A percentile compares a stretch with the other conserved stretches of the same genome.
phyloP scores from a whole-genome alignment of 1,140 invertebrate genomes.

The Drosophila elegans region DNA sequence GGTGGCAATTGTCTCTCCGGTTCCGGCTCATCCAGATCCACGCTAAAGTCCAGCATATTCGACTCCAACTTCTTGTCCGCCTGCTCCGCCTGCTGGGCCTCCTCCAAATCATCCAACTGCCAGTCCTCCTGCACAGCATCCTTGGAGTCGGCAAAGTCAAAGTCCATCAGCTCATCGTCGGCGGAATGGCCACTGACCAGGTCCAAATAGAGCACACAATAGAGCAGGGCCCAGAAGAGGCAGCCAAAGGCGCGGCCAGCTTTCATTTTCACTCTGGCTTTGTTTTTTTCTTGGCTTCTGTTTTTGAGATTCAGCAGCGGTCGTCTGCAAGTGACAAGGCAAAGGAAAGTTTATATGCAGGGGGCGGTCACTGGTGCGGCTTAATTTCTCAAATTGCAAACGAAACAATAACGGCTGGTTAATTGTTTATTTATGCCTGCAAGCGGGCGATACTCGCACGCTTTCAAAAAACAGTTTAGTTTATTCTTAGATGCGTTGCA shows the following conservation, averaged over 20 bases:
- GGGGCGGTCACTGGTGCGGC: conserved; percentile 56
- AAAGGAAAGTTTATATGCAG: conserved; percentile 67
- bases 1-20: conserved; percentile 60
- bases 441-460: conserved; percentile 33
- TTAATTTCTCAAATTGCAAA: conserved; percentile 44
- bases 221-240: conserved; percentile 76
- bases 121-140: conserved; percentile 54
- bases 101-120: conserved; percentile 53
- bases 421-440: conserved; percentile 55
- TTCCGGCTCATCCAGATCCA: conserved; percentile 70
- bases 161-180: conserved; percentile 72
- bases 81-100: conserved; percentile 34
- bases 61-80: conserved; percentile 59
- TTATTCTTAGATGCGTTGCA: conserved; percentile 53
- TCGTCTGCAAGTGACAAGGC: conserved; percentile 36
- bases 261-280: conserved; percentile 70
- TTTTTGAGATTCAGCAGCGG: conserved; percentile 8
- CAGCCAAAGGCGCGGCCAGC: conserved; percentile 58
- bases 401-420: conserved; percentile 39
- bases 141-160: conserved; percentile 69
- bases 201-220: conserved; percentile 74
- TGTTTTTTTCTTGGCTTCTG: conserved; percentile 34
- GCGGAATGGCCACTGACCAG: conserved; percentile 47
- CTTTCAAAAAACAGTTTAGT: conserved; percentile 43
- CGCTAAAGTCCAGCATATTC: conserved; percentile 74